These are phyloP conservation scores for Laticauda colubrina DNA, from an alignment of 2,113 vertebrate genomes.

Conservation along the genomic window DNA sequence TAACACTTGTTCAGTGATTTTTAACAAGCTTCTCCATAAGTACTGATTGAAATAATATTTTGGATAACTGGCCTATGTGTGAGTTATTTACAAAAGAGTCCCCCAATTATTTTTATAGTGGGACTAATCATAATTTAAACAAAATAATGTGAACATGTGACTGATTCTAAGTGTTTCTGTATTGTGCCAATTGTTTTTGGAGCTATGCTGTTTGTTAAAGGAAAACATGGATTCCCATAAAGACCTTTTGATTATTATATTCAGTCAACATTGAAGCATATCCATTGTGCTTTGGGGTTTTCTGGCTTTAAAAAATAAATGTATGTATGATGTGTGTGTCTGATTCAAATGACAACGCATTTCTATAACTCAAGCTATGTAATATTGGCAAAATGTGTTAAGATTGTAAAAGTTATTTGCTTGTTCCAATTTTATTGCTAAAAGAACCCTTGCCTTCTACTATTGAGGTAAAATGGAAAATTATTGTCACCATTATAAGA, in stretches of 20 bases:
- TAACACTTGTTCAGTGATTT: slow-evolving; percentile 18
- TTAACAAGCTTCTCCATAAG: slow-evolving; percentile 20
- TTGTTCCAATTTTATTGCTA: slow-evolving; percentile 43
- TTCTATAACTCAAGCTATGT: slow-evolving; percentile 34
- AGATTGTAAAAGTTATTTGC: slow-evolving; percentile 35
- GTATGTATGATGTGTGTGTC: slow-evolving; percentile 15
- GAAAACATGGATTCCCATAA: slow-evolving; percentile 34
- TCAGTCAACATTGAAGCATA: slow-evolving; percentile 39
- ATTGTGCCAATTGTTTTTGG: slow-evolving; percentile 41
- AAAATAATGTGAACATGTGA: slow-evolving; percentile 42
- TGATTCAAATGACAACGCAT: slow-evolving; percentile 43
- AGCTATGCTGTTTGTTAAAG: slow-evolving; percentile 39
- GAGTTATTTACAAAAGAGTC: slow-evolving; percentile 39
- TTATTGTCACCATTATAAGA: slow-evolving; percentile 38
- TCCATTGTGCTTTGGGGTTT: slow-evolving; percentile 26
- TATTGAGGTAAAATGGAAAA: slow-evolving; percentile 46
- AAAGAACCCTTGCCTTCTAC: slow-evolving; percentile 50
- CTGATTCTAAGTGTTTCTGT: slow-evolving; percentile 34
- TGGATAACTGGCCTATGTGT: slow-evolving; percentile 26
- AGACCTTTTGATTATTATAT: slow-evolving; percentile 30
- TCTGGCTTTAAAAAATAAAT: slow-evolving; percentile 20
- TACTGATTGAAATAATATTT: slow-evolving; percentile 32
- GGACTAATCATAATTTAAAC: slow-evolving; percentile 38
- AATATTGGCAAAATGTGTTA: slow-evolving; percentile 46
- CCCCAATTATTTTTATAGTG: neutral